These are phyloP conservation scores for Perizoma affinitatum DNA, from an alignment of 2,888 invertebrate genomes.

Conservation along the genomic window DNA sequence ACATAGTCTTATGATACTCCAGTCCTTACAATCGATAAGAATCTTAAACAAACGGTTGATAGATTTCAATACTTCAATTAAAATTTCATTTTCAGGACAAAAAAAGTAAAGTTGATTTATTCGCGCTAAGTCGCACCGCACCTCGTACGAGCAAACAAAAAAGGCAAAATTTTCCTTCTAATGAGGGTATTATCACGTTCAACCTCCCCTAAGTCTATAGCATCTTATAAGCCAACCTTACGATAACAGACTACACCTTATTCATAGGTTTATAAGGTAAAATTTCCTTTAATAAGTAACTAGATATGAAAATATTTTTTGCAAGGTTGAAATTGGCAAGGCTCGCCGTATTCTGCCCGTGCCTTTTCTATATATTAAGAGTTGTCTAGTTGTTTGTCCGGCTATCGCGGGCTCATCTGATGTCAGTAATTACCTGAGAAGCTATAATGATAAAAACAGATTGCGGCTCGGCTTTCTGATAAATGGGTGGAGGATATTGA, in stretches of 20 bases:
- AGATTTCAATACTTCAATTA: too few relatives aligned
- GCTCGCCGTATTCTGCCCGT: conserved; percentile 7
- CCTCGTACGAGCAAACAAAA: conserved; percentile 37
- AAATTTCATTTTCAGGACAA: too few relatives aligned
- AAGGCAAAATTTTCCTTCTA: conserved; percentile 43
- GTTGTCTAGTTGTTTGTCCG: conserved; percentile 4
- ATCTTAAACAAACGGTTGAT: too few relatives aligned
- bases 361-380: conserved; percentile 4
- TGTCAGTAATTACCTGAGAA: conserved; percentile 15
- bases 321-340: background rate
- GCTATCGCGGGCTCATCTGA: conserved; percentile 9
- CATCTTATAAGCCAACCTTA: background rate
- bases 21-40: too few relatives aligned
- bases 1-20: too few relatives aligned
- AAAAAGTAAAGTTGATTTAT: too few relatives aligned
- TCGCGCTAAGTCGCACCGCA: conserved; percentile 1
- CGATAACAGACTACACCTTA: background rate
- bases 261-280: background rate
- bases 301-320: background rate
- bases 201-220: background rate
- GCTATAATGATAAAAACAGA: conserved; percentile 8
- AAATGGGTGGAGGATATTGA: background rate
- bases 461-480: conserved; percentile 9
- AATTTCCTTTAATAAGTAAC: background rate
- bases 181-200: conserved; percentile 50